These are phyloP conservation scores for Scaptomyza pallida DNA, from an alignment of 1,140 invertebrate species.

Conservation along the genomic window DNA sequence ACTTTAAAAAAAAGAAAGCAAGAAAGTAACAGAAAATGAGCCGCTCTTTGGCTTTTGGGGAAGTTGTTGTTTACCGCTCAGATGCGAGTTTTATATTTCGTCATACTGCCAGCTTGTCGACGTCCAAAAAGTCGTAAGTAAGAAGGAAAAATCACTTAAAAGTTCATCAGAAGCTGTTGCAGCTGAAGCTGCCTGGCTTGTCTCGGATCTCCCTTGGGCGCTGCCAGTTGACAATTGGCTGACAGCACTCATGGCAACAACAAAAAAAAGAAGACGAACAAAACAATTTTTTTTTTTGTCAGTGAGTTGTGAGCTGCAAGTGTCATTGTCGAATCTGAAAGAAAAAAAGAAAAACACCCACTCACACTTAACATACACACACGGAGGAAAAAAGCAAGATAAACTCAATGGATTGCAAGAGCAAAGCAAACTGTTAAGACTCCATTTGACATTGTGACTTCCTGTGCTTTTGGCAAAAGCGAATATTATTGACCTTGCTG, in stretches of 20 bases:
- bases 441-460: constrained; percentile 21
- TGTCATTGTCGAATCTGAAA: constrained; percentile 41
- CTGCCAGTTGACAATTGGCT: constrained; percentile 43
- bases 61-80: not conserved
- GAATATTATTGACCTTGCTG: constrained; percentile 11
- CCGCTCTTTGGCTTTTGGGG: not conserved
- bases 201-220: constrained; percentile 25
- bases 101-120: too few relatives aligned
- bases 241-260: constrained; percentile 25
- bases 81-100: not conserved
- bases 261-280: constrained; percentile 16
- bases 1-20: not conserved
- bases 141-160: constrained; percentile 68
- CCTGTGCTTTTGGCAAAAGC: constrained; percentile 19
- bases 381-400: constrained; percentile 1
- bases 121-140: too few relatives aligned
- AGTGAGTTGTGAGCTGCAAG: constrained; percentile 12
- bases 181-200: constrained; percentile 35
- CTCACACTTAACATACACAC: constrained; percentile 10
- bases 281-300: constrained; percentile 36
- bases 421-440: constrained; percentile 40
- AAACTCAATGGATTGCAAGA: constrained; percentile 7
- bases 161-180: constrained; percentile 56
- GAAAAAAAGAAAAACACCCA: not conserved
- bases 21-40: not conserved